Conservation (phyloP, 1,140 invertebrate species). For the Hesperophylax magnus region DNA sequence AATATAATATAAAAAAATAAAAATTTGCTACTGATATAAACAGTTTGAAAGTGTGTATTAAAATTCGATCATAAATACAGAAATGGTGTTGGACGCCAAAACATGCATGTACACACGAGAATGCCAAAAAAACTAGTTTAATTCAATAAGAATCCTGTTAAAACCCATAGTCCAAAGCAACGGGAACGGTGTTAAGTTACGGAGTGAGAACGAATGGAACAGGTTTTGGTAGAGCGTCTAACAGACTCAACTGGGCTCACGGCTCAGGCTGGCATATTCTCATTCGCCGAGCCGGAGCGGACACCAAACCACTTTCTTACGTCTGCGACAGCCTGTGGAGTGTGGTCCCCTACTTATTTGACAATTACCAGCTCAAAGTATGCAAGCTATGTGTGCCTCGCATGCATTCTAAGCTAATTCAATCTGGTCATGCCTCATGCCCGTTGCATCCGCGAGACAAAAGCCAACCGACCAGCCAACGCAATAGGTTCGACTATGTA, state of each 20-base stretch:
- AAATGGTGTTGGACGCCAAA: neutral
- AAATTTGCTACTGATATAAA: too few relatives aligned
- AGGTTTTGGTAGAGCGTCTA: conserved; percentile 20
- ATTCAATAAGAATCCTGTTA: conserved; percentile 43
- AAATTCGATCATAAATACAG: neutral
- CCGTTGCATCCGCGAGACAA: neutral
- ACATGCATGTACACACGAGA: conserved; percentile 13
- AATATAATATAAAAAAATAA: too few relatives aligned
- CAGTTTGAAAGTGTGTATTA: too few relatives aligned
- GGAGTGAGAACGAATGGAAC: conserved; percentile 47
- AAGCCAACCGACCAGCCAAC: too few relatives aligned
- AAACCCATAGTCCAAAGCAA: conserved; percentile 37
- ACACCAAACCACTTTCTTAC: conserved; percentile 39
- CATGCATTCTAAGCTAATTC: conserved; percentile 23
- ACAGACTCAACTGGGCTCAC: neutral
- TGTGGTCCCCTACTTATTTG: conserved; percentile 49
- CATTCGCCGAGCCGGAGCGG: conserved; percentile 11
- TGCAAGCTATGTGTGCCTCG: conserved; percentile 25
- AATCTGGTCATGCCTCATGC: neutral
- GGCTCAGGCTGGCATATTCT: conserved; percentile 15
- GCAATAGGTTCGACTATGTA: too few relatives aligned
- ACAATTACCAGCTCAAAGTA: conserved; percentile 37
- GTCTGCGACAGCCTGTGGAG: neutral
- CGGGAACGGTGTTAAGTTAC: conserved; percentile 55
- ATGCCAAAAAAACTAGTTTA: conserved; percentile 42